Evolutionary conservation across 1,140 invertebrate genomes (phyloP).

Genomic region (Pseudomyrmex sp.): DNA sequence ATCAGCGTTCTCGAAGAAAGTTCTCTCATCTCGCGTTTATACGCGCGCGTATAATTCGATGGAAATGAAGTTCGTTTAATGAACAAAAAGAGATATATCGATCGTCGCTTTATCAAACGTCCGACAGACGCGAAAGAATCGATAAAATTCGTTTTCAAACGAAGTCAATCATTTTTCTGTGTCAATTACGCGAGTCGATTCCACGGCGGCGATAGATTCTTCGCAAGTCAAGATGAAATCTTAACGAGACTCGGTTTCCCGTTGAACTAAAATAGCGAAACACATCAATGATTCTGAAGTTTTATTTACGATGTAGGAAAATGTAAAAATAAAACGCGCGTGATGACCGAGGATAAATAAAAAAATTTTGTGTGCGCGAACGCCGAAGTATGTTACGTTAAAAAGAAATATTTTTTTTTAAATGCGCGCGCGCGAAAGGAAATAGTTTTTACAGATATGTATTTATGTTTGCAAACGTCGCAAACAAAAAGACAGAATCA

Average conservation of each 20-base stretch:
- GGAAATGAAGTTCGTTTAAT: background rate
- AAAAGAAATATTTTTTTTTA: too few relatives aligned
- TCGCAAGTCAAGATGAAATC: background rate
- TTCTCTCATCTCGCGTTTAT: background rate
- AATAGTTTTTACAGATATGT: background rate
- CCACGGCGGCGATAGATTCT: background rate
- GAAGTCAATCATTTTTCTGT: background rate
- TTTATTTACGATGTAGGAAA: background rate
- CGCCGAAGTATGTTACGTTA: too few relatives aligned
- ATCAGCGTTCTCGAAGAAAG: background rate
- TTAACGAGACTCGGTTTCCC: background rate
- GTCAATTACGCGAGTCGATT: conserved; percentile 17
- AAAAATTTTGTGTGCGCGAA: conserved; percentile 3
- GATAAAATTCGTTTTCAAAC: background rate
- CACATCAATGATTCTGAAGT: background rate
- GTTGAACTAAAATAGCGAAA: background rate
- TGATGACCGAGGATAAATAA: conserved; percentile 1
- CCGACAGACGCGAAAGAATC: background rate
- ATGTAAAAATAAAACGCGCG: background rate
- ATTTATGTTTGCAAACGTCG: background rate
- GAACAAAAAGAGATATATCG: background rate
- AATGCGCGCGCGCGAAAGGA: too few relatives aligned
- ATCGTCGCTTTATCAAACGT: background rate
- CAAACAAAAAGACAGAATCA: conserved; percentile 1
- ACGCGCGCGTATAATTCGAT: background rate